Evolutionary conservation across 2,888 invertebrate species (phyloP).

Genomic region (Octonoba sinensis): DNA sequence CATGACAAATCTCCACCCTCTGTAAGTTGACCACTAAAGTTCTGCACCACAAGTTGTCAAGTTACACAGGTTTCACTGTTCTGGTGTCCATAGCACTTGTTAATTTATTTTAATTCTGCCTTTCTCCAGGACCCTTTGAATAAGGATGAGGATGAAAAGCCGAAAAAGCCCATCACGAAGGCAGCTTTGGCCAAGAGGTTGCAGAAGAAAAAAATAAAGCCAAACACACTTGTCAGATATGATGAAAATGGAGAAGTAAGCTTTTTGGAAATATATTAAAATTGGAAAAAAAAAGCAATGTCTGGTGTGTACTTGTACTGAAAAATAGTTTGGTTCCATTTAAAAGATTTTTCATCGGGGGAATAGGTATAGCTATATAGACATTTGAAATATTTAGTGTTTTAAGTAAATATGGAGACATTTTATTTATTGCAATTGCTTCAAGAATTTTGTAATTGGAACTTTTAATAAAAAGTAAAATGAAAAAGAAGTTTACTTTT

Average conservation of each 20-base stretch:
- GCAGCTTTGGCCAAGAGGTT: constrained; percentile 90
- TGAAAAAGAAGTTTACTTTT: too few relatives aligned
- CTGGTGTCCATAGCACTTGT: neutral
- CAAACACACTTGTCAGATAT: constrained; percentile 87
- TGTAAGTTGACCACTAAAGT: too few relatives aligned
- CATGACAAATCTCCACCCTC: too few relatives aligned
- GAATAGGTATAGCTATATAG: too few relatives aligned
- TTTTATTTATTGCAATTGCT: too few relatives aligned
- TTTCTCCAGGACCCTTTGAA: constrained; percentile 69
- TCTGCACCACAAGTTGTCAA: neutral
- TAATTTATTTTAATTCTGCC: neutral
- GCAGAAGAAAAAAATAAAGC: constrained; percentile 85
- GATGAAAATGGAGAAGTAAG: constrained; percentile 85
- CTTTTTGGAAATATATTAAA: neutral
- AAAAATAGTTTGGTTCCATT: too few relatives aligned
- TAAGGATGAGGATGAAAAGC: constrained; percentile 67
- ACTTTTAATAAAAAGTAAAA: too few relatives aligned
- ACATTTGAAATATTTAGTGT: neutral
- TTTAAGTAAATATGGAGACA: neutral
- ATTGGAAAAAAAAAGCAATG: too few relatives aligned
- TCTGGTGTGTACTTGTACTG: too few relatives aligned
- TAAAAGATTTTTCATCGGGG: too few relatives aligned
- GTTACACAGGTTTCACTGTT: neutral
- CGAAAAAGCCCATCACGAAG: constrained; percentile 81
- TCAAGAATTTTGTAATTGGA: too few relatives aligned